These are phyloP conservation scores for Dallia pectoralis DNA, from an alignment of 2,797 vertebrate species.

Conservation along the genomic window DNA sequence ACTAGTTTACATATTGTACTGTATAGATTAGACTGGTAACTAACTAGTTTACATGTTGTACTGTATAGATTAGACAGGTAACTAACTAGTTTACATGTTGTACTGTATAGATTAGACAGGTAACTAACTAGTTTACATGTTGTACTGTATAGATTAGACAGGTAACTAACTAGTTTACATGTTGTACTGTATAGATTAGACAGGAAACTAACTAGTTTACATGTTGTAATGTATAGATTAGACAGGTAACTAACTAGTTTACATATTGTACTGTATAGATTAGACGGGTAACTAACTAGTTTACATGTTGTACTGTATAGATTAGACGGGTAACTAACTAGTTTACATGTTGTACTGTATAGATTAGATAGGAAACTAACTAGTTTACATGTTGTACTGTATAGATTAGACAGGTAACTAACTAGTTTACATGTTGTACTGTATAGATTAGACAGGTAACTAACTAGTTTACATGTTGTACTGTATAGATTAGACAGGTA, in stretches of 20 bases:
- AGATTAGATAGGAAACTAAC: constrained; percentile 63
- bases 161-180: too few relatives aligned
- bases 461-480: constrained; percentile 78
- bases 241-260: too few relatives aligned
- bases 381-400: constrained; percentile 67
- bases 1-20: too few relatives aligned
- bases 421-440: too few relatives aligned
- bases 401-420: too few relatives aligned
- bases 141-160: too few relatives aligned
- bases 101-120: background rate
- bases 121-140: constrained; percentile 81
- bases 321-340: too few relatives aligned
- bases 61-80: too few relatives aligned
- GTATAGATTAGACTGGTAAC: constrained; percentile 20
- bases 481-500: too few relatives aligned
- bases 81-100: too few relatives aligned
- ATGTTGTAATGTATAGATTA: too few relatives aligned
- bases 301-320: constrained; percentile 40
- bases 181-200: background rate
- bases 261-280: background rate
- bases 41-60: constrained; percentile 78
- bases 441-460: constrained; percentile 21
- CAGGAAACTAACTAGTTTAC: constrained; percentile 81
- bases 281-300: constrained; percentile 76
- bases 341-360: too few relatives aligned